Conservation (phyloP, 2,888 invertebrate genomes). For the Stenoptilia bipunctidactyla region DNA sequence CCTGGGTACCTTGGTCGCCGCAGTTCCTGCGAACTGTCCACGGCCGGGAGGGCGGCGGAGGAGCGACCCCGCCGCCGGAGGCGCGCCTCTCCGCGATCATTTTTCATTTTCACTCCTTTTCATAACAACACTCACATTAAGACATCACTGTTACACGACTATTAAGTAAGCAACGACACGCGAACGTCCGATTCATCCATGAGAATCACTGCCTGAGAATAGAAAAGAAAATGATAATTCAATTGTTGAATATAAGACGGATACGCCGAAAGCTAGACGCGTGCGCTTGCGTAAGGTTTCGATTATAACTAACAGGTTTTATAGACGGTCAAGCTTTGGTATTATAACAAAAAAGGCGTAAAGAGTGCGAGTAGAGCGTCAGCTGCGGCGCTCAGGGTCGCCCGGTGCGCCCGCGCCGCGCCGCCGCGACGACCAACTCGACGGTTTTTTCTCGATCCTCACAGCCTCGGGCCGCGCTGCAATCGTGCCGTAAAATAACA, state of each 20-base stretch:
- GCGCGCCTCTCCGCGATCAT: constrained; percentile 60
- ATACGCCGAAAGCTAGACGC: not conserved
- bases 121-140: constrained; percentile 4
- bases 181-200: too few species aligned
- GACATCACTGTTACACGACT: too few species aligned
- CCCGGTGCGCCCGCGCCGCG: constrained; percentile 29
- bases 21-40: constrained; percentile 68
- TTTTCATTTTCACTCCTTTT: constrained; percentile 42
- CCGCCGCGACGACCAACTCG: constrained; percentile 7
- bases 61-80: constrained; percentile 49
- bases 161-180: too few species aligned
- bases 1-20: constrained; percentile 69
- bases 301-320: too few species aligned
- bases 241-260: constrained; percentile 1
- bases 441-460: constrained; percentile 27
- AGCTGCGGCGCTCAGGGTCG: not conserved
- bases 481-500: constrained; percentile 21
- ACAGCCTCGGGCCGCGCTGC: not conserved
- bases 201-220: too few species aligned
- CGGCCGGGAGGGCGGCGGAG: constrained; percentile 50
- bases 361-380: not conserved
- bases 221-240: too few species aligned
- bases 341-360: constrained; percentile 30
- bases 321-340: constrained; percentile 16
- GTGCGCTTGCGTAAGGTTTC: not conserved